Conservation (phyloP, 2,797 vertebrate species). For the Kryptopterus vitreolus region DNA sequence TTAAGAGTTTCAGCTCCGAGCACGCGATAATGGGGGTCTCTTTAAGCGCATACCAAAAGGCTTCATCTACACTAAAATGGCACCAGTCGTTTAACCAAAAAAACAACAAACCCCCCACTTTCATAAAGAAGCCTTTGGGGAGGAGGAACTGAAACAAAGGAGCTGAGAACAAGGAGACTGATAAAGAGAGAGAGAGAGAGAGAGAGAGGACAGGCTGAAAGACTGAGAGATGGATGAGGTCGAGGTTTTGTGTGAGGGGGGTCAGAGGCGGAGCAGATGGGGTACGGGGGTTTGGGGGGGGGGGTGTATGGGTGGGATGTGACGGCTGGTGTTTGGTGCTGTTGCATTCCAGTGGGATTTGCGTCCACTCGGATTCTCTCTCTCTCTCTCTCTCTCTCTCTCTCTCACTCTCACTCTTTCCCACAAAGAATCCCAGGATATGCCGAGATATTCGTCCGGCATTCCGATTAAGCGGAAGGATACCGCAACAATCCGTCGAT, state of each 20-base stretch:
- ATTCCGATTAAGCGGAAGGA: too few species aligned
- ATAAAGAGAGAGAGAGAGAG: slow-evolving; percentile 23
- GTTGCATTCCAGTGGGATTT: slow-evolving; percentile 47
- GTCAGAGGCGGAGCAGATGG: slow-evolving; percentile 40
- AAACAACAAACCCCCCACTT: neutral
- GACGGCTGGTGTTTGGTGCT: slow-evolving; percentile 30
- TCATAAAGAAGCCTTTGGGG: slow-evolving; percentile 30
- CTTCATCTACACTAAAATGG: slow-evolving; percentile 22
- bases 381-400: neutral
- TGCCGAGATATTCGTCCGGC: neutral
- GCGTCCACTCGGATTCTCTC: slow-evolving; percentile 6
- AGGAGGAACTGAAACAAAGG: slow-evolving; percentile 38
- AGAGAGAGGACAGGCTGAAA: slow-evolving; percentile 26
- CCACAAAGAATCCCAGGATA: neutral
- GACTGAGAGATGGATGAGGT: slow-evolving; percentile 47
- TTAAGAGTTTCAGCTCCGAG: slow-evolving; percentile 39
- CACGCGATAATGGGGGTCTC: slow-evolving; percentile 42
- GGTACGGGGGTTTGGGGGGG: too few species aligned
- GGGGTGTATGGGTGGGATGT: too few species aligned
- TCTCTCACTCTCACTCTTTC: neutral
- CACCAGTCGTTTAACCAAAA: slow-evolving; percentile 40
- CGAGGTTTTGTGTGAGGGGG: slow-evolving; percentile 40
- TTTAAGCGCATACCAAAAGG: slow-evolving; percentile 23
- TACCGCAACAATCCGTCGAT: too few species aligned
- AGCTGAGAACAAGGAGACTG: slow-evolving; percentile 37